Conservation (phyloP, 2,888 invertebrate genomes). For the Ochropleura plecta region DNA sequence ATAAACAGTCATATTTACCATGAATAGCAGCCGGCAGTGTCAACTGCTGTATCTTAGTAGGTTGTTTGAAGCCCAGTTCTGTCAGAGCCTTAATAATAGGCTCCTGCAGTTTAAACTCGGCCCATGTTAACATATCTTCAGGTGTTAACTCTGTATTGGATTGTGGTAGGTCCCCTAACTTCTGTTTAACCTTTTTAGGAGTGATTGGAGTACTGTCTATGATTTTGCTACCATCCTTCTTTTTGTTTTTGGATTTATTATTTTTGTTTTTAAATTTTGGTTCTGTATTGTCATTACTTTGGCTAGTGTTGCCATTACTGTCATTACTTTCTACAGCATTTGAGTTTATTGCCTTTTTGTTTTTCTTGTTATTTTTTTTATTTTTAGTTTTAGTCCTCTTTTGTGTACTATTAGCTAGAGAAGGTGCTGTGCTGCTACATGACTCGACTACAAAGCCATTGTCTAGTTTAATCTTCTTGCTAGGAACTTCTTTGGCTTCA, state of each 20-base stretch:
- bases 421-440: constrained; percentile 73
- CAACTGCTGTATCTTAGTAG: constrained; percentile 97
- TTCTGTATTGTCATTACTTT: constrained; percentile 26
- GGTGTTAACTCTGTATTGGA: constrained; percentile 74
- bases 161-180: constrained; percentile 77
- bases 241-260: constrained; percentile 43
- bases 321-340: constrained; percentile 32
- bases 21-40: constrained; percentile 96
- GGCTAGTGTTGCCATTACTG: constrained; percentile 1
- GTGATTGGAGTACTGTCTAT: constrained; percentile 10
- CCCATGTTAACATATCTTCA: constrained; percentile 92
- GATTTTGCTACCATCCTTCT: constrained; percentile 13
- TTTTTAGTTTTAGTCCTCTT: constrained; percentile 58
- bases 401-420: constrained; percentile 69
- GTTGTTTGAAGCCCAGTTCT: constrained; percentile 94
- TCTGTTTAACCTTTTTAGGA: constrained; percentile 71
- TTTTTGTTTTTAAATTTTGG: constrained; percentile 37
- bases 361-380: constrained; percentile 45
- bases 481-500: constrained; percentile 56
- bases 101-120: constrained; percentile 92
- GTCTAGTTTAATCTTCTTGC: constrained; percentile 68
- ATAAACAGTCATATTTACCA: constrained; percentile 86
- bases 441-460: constrained; percentile 85
- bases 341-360: constrained; percentile 34
- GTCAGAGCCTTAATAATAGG: constrained; percentile 93